Conservation (phyloP, 92 coral and sea anemone genomes). For the Actinernus sp. region DNA sequence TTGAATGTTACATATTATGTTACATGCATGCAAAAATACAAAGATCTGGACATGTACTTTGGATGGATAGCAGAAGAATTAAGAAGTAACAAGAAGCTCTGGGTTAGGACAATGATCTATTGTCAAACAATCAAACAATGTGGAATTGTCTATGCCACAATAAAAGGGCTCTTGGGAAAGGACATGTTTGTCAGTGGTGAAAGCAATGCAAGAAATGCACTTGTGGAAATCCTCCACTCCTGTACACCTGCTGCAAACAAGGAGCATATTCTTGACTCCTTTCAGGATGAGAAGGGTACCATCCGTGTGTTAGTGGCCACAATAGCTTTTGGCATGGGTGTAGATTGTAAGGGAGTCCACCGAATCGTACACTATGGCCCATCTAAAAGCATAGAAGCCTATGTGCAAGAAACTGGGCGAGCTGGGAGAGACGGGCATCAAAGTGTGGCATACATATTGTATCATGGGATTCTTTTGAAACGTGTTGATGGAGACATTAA, state of each 20-base stretch:
- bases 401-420: conserved; percentile 27
- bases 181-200: not conserved
- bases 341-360: conserved; percentile 40
- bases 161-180: conserved; percentile 44
- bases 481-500: conserved; percentile 26
- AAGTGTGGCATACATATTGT: conserved; percentile 18
- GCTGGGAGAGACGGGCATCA: conserved; percentile 32
- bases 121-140: conserved; percentile 72
- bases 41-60: conserved; percentile 44
- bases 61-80: conserved; percentile 43
- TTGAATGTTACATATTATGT: conserved; percentile 9
- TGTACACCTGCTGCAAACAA: conserved; percentile 38
- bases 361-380: conserved; percentile 56
- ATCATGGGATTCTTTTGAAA: conserved; percentile 18
- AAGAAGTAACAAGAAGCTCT: conserved; percentile 7
- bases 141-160: conserved; percentile 50
- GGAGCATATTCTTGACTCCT: conserved; percentile 1
- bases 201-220: not conserved
- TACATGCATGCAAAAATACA: conserved; percentile 52
- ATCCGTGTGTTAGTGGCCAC: not conserved
- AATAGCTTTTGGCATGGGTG: conserved; percentile 21
- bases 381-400: conserved; percentile 35
- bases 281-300: not conserved
- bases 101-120: conserved; percentile 51
- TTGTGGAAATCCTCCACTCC: conserved; percentile 26